A percentile compares a stretch with the other conserved stretches of the same genome.
phyloP scores from a whole-genome alignment of 2,888 invertebrate species.

The Auanema sp. region DNA sequence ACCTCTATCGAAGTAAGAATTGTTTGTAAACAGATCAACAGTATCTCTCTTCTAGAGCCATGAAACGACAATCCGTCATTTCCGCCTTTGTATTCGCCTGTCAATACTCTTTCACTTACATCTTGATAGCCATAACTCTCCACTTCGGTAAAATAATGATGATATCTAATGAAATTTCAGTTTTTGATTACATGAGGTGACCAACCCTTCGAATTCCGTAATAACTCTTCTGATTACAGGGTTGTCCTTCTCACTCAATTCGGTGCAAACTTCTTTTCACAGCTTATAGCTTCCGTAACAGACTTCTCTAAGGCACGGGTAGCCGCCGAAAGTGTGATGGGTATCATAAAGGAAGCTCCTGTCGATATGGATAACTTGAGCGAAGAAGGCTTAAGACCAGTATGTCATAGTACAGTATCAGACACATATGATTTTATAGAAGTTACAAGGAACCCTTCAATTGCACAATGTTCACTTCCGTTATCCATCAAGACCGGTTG shows the following conservation, averaged over 20 bases:
- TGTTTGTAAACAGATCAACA: neutral
- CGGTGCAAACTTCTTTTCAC: constrained; percentile 62
- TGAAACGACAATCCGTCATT: constrained; percentile 56
- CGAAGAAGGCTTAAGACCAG: constrained; percentile 60
- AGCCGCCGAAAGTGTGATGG: constrained; percentile 58
- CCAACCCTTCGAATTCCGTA: too few species aligned
- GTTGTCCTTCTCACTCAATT: constrained; percentile 61
- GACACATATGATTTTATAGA: constrained; percentile 28
- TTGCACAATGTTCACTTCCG: constrained; percentile 64
- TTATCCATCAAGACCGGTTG: constrained; percentile 66
- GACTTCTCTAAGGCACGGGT: constrained; percentile 41
- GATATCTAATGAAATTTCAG: constrained; percentile 55
- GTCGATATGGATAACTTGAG: constrained; percentile 60
- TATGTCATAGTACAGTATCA: constrained; percentile 14
- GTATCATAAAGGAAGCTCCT: constrained; percentile 53
- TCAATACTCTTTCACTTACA: constrained; percentile 59
- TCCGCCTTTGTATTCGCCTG: constrained; percentile 60
- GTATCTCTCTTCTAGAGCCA: constrained; percentile 42
- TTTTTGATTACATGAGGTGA: constrained; percentile 58
- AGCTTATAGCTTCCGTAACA: constrained; percentile 51
- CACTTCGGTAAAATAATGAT: constrained; percentile 57
- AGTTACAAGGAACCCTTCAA: constrained; percentile 63
- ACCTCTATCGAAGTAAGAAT: constrained; percentile 50
- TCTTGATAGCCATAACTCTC: constrained; percentile 57
- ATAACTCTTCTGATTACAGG: constrained; percentile 30